Evolutionary conservation across 2,888 invertebrate species (phyloP), one percentile per base, ranked within the genome.

Genomic region (Agonopterix arenella): DNA sequence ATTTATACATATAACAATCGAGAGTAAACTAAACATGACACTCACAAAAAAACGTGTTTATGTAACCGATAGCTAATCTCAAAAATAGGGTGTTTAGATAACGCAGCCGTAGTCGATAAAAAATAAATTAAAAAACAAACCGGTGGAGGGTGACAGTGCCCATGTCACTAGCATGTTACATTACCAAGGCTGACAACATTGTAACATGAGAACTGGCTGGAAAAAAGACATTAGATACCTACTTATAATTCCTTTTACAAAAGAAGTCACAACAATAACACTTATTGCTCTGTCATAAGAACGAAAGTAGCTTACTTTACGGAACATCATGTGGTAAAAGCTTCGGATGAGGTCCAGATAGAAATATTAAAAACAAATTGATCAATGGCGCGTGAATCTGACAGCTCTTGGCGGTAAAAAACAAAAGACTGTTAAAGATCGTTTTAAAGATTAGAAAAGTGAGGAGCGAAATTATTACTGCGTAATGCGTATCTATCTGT

Each of bases 361-460:
- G 64, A 69, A 73, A 73, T 73, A 75, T 76, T 74, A 76, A 79
- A 80, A 77, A 71, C 62, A 68, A 65, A 70, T 68, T 70, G 73
- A 64, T 66, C 80, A 70, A 70, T 79, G 77, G 69, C 71, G 82
- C 81, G 82, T 76, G 72, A 76, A 75, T 67, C 64, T 71, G 73
- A 76, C 76, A 74, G 74, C 64, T 41, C 45, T 62, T 9, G 68
- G 70, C 68, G 76, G 73, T 62, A 66, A 69, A 65, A 75, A 69
- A 67, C 68, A 73, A 75, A 73, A 68, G 60, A 65, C 69, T 38
- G 46, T 8, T n/a, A 40, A 13, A 13, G 28, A 28, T 28, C 28
- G 28, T 28, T 28, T 28, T 28, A 28, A 28, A 28, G 28, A 28
- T 28, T 28, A 1, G 28, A 28, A 28, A 28, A 28, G 28, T 28